Conservation (phyloP, 2,113 vertebrate species). For the Chlamydotis undulata region DNA sequence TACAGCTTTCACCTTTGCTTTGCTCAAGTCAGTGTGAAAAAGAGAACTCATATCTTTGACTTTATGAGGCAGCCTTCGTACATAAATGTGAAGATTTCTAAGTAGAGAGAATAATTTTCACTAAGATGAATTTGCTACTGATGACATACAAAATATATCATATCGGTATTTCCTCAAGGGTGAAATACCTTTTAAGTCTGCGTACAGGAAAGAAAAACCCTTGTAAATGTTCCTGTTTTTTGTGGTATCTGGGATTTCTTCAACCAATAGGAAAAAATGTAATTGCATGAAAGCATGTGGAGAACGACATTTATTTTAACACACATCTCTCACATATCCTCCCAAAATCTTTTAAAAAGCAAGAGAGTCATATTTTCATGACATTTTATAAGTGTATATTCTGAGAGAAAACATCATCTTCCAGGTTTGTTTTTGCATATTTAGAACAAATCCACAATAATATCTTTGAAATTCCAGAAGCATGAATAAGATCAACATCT, state of each 20-base stretch:
- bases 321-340: background rate
- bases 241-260: background rate
- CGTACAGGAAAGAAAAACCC: background rate
- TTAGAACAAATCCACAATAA: background rate
- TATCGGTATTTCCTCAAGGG: background rate
- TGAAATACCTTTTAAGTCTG: background rate
- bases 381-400: background rate
- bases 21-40: background rate
- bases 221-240: background rate
- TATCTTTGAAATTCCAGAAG: background rate
- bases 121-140: background rate
- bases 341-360: background rate
- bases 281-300: background rate
- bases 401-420: background rate
- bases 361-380: background rate
- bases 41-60: background rate
- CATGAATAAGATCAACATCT: background rate
- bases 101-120: background rate
- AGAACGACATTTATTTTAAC: background rate
- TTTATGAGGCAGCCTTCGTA: background rate
- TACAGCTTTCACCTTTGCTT: slow-evolving; percentile 40
- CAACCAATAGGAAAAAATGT: background rate
- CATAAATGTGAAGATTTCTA: background rate
- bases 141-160: background rate
- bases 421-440: background rate